Base-by-base conservation (phyloP, 53 echinoderm and acorn worm genomes). In the Arbacia lixula region DNA sequence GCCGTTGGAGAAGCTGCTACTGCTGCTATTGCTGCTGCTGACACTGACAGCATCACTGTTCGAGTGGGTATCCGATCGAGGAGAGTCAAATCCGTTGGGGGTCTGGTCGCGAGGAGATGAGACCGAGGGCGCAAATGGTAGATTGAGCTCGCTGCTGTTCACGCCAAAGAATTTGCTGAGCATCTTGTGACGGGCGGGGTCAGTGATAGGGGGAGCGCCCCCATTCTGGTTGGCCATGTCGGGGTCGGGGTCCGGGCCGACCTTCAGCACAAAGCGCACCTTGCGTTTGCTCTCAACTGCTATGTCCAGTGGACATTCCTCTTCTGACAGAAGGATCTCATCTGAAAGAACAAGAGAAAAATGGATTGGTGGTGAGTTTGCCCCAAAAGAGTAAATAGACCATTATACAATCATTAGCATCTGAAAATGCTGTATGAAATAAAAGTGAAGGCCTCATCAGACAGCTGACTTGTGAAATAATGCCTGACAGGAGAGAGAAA, bases 81-180 rank as follows among this genome's bases (percentile, higher is more conserved):
- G 83, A 4, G 64, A 81, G 32, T 82, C 83, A 25, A 74, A 75
- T 9, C 66, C 66, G 52, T 87, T 83, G 4, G 64, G 53, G 21
- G 37, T 12, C 14, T 61, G 33, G 22, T 55, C 62, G 25, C 62
- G 63, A 22, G 84, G 36, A n/a, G 90, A 49, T 6, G 84, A 52
- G 10, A 92, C 19, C 4, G 79, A 77, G n/a, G 86, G 78, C 1
- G 92, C 87, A 60, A 85, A 90, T 9, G 95, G 89, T 21, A 76
- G 67, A 33, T 84, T 79, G 36, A 96, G 72, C 51, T 96, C 96
- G n/a, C 85, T 85, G 65, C 77, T 91, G 60, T 85, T 61, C 2
- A 93, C 96, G 30, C 96, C 96, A 53, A 96, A 96, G 86, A 96
- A 95, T 11, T 88, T 86, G 21, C 93, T 85, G 17, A 96, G 90